These are phyloP conservation scores for Agrilus planipennis DNA, from an alignment of 1,140 invertebrate species.

Conservation along the genomic window DNA sequence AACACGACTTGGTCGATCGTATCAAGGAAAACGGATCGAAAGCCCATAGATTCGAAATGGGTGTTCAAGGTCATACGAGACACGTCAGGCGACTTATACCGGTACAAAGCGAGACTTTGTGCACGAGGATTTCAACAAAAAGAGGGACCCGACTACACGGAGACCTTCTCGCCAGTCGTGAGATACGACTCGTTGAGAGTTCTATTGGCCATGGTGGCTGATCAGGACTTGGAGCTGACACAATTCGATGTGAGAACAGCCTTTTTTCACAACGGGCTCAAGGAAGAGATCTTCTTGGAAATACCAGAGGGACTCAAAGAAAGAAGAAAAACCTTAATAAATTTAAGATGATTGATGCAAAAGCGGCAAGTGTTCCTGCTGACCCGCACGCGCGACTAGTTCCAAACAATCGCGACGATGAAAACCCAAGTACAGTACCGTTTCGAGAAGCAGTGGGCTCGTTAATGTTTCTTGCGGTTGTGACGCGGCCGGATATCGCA, in stretches of 20 bases:
- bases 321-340: too few species aligned
- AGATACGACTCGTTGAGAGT: constrained; percentile 14
- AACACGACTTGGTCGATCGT: constrained; percentile 26
- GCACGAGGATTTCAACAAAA: constrained; percentile 34
- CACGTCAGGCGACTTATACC: constrained; percentile 16
- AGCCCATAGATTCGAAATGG: constrained; percentile 29
- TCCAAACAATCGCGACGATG: too few species aligned
- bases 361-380: not conserved
- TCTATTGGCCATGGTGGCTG: constrained; percentile 13
- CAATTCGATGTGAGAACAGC: constrained; percentile 11
- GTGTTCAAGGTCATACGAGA: constrained; percentile 29
- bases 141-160: constrained; percentile 18
- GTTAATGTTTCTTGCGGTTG: constrained; percentile 29
- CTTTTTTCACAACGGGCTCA: constrained; percentile 28
- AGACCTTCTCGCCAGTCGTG: constrained; percentile 12
- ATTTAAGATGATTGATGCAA: too few species aligned
- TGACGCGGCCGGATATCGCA: constrained; percentile 33
- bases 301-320: constrained; percentile 24
- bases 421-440: constrained; percentile 10
- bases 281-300: constrained; percentile 31
- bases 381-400: not conserved
- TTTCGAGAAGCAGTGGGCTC: constrained; percentile 14
- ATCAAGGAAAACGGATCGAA: constrained; percentile 20
- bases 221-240: constrained; percentile 7
- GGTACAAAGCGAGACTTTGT: constrained; percentile 35